These are phyloP conservation scores for Centropristis striata DNA, from an alignment of 2,113 vertebrate genomes.

Conservation along the genomic window DNA sequence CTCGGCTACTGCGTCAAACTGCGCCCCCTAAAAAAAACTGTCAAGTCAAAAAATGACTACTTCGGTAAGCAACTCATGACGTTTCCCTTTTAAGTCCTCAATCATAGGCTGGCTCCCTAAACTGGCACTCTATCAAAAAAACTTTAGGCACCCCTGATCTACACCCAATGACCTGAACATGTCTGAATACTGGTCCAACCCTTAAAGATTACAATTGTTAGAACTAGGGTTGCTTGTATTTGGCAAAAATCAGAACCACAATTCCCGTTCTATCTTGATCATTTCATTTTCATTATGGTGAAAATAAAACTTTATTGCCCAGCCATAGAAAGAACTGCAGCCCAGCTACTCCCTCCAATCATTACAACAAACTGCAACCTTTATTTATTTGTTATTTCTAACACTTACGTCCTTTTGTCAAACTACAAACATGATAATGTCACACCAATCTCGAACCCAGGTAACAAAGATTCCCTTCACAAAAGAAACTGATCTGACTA, in stretches of 20 bases:
- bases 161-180: not conserved
- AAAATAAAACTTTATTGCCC: too few species aligned
- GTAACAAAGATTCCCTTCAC: not conserved
- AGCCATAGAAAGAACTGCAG: not conserved
- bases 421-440: not conserved
- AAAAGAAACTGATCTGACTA: conserved; percentile 17
- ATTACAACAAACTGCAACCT: conserved; percentile 10
- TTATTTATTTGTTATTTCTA: conserved; percentile 21
- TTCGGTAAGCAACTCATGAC: too few species aligned
- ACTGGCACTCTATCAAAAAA: too few species aligned
- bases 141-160: too few species aligned
- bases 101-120: too few species aligned
- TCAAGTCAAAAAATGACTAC: too few species aligned
- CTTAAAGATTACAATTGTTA: conserved; percentile 14
- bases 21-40: too few species aligned
- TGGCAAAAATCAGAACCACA: too few species aligned
- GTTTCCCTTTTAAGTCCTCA: too few species aligned
- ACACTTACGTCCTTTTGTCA: not conserved
- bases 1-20: too few species aligned
- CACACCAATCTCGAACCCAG: not conserved
- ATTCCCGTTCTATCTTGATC: too few species aligned
- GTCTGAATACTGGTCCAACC: conserved; percentile 17
- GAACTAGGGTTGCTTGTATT: not conserved
- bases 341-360: conserved; percentile 5
- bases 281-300: too few species aligned